These are phyloP conservation scores for Mugil cephalus DNA, from an alignment of 2,113 vertebrate species.

Conservation along the genomic window DNA sequence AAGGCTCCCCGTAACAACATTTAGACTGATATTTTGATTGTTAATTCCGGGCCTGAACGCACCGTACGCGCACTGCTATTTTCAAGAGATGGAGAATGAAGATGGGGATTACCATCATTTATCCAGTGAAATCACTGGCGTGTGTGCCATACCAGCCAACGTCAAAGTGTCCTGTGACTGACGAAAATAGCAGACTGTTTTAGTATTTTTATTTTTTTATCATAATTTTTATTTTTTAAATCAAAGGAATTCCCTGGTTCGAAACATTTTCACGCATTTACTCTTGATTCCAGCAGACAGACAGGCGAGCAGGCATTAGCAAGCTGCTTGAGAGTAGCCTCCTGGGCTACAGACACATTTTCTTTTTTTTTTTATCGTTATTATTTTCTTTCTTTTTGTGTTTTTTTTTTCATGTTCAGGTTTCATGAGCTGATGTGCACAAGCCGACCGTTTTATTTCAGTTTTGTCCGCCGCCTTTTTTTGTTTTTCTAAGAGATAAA, in stretches of 20 bases:
- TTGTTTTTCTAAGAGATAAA: conserved; percentile 68
- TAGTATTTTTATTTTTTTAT: conserved; percentile 26
- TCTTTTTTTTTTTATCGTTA: neutral
- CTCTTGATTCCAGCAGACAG: conserved; percentile 26
- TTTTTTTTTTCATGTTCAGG: neutral
- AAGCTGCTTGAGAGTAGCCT: conserved; percentile 48
- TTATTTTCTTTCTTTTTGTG: too few relatives aligned
- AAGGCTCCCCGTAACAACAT: conserved; percentile 2
- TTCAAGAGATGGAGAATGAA: conserved; percentile 86
- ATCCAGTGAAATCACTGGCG: conserved; percentile 71
- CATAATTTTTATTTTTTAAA: neutral
- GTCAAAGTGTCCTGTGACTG: conserved; percentile 65
- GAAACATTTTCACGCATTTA: conserved; percentile 5
- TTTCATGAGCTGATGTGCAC: neutral
- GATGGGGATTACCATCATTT: conserved; percentile 84
- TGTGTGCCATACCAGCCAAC: conserved; percentile 64
- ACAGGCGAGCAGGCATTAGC: conserved; percentile 39
- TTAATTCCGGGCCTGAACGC: conserved; percentile 43
- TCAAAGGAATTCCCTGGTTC: conserved; percentile 4
- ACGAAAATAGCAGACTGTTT: conserved; percentile 78
- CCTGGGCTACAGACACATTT: conserved; percentile 39
- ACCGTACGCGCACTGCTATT: conserved; percentile 70
- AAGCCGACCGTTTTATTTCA: conserved; percentile 11
- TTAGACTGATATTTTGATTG: conserved; percentile 21
- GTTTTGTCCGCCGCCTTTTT: conserved; percentile 2